Evolutionary conservation across 1,140 invertebrate species (phyloP).

Genomic region (Danaus plexippus): DNA sequence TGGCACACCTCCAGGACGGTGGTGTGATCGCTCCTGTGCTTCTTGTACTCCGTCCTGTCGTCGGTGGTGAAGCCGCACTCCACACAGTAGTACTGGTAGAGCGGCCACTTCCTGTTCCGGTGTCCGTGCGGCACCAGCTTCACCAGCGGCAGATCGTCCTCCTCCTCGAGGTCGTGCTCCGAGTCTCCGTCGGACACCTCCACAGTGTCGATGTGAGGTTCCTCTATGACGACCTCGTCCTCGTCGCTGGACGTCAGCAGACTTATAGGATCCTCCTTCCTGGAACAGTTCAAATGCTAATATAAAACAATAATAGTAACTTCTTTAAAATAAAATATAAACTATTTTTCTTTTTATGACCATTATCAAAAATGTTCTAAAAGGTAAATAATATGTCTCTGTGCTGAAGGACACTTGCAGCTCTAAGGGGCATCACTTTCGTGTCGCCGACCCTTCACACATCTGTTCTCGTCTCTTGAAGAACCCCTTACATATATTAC

Average conservation of each 20-base stretch:
- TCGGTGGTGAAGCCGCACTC: constrained; percentile 33
- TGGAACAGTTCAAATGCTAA: constrained; percentile 10
- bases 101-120: constrained; percentile 15
- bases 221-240: constrained; percentile 55
- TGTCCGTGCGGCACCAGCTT: constrained; percentile 27
- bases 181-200: constrained; percentile 50
- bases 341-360: neutral
- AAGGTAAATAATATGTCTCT: neutral
- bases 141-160: constrained; percentile 49
- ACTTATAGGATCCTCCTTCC: constrained; percentile 45
- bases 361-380: neutral
- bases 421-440: too few species aligned
- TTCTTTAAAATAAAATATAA: neutral
- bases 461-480: too few species aligned
- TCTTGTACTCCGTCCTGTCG: constrained; percentile 23
- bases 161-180: constrained; percentile 19
- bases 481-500: too few species aligned
- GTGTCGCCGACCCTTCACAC: too few species aligned
- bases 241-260: constrained; percentile 59
- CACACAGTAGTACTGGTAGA: constrained; percentile 42
- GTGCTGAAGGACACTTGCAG: too few species aligned
- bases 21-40: constrained; percentile 25
- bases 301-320: too few species aligned
- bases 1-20: constrained; percentile 37
- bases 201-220: constrained; percentile 52